Conservation (phyloP, 2,888 invertebrate species). For the Nemurella pictetii region DNA sequence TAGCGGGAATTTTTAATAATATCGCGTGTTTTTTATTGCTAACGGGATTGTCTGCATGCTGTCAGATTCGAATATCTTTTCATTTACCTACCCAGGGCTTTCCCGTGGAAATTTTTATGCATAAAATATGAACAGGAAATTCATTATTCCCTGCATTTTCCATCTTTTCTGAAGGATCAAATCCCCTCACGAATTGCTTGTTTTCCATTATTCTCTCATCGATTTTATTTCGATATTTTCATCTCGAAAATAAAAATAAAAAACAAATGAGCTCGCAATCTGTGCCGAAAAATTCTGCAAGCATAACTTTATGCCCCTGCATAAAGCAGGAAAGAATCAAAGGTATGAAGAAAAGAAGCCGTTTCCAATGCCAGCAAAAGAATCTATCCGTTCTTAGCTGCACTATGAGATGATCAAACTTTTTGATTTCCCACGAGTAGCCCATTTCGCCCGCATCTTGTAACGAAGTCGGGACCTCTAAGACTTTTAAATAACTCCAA, state of each 20-base stretch:
- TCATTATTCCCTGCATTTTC: not conserved
- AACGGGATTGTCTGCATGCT: not conserved
- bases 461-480: not conserved
- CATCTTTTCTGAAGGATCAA: not conserved
- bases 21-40: no score
- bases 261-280: not conserved
- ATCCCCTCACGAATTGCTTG: not conserved
- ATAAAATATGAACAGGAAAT: not conserved
- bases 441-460: not conserved
- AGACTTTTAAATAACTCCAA: conserved; percentile 12
- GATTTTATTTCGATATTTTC: not conserved
- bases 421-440: not conserved
- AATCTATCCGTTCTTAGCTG: not conserved
- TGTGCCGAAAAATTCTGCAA: not conserved
- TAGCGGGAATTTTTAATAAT: no score
- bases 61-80: not conserved
- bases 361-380: not conserved
- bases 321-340: not conserved
- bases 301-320: no score
- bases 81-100: not conserved
- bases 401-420: not conserved
- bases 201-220: not conserved
- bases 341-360: not conserved
- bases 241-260: not conserved
- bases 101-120: not conserved